Base-by-base conservation (phyloP, 2,888 invertebrate genomes). In the Cheilosia soror region DNA sequence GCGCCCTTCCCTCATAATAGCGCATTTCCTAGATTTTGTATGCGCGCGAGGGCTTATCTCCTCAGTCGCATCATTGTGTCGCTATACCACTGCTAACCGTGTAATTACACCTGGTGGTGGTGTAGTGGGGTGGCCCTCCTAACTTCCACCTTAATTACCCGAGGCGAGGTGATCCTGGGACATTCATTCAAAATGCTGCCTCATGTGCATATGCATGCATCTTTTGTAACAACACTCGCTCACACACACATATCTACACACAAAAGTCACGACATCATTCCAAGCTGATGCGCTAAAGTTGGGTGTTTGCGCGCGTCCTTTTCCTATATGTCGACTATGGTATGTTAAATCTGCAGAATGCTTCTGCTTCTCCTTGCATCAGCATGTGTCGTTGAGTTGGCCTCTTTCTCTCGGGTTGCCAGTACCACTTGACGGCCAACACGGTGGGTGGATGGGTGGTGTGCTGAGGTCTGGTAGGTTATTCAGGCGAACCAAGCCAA, bases 401-500 rank as follows among this genome's bases (percentile, higher is more conserved):
- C 57, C 31, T 11, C 55, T 29, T 5, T 25, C 37, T 27, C 33
- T 5, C 47, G 40, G 13, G 13, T 4, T 27, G n/a, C 55, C 55
- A 20, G n/a, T 44, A 2, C 53, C 20, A 11, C 40, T 33, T 15
- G 27, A 44, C 42, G 27, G 33, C 63, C 27, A 49, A 40, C 72
- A 49, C 20, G 15, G 7, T 49, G 15, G 29, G 20, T 0, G 15
- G 37, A 4, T 13, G 29, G 4, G 68, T 9, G 40, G n/a, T n/a
- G n/a, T n/a, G n/a, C n/a, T 7, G 49, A 15, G 13, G 33, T 55
- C 47, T 57, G 65, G 65, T 60, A 66, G 65, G 83, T 78, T 78
- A 73, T 83, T 83, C 83, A 79, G 73, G 79, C 83, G 73, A 79
- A 79, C 72, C 79, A 76, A 89, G 88, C 89, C 89, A 89, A 89